A percentile compares a stretch with the other conserved stretches of the same genome.
phyloP scores from a whole-genome alignment of 2,888 invertebrate species.

The Chloroclysta siterata region DNA sequence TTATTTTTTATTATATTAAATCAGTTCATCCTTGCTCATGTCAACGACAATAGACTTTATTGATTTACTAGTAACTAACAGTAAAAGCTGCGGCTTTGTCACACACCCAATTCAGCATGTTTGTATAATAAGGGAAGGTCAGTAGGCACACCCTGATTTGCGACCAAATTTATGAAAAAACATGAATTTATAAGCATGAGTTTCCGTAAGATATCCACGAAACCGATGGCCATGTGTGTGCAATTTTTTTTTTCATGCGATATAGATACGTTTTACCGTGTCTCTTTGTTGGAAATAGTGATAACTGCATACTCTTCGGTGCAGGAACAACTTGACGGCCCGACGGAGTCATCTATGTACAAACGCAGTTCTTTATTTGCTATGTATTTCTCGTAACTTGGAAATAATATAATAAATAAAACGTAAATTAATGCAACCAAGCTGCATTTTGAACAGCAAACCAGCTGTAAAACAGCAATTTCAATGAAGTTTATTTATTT shows the following conservation, averaged over 20 bases:
- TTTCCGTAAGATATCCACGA: background rate
- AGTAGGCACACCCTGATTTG: background rate
- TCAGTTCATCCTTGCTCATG: too few species aligned
- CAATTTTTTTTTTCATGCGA: background rate
- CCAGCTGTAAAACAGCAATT: background rate
- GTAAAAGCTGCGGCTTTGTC: too few species aligned
- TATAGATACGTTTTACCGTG: background rate
- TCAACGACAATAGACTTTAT: too few species aligned
- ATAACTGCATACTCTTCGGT: constrained; percentile 16
- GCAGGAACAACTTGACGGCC: constrained; percentile 20
- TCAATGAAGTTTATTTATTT: too few species aligned
- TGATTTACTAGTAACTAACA: too few species aligned
- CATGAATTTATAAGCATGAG: background rate
- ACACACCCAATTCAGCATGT: too few species aligned
- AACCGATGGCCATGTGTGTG: background rate
- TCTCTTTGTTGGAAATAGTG: constrained; percentile 2
- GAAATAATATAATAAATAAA: background rate
- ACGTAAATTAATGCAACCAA: background rate
- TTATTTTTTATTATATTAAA: too few species aligned
- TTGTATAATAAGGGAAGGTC: background rate
- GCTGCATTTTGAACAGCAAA: background rate
- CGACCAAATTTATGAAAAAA: background rate
- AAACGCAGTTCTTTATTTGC: background rate
- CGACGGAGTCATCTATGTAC: constrained; percentile 3
- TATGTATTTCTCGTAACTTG: background rate